Base-by-base conservation (phyloP, 2,113 vertebrate species). In the Callithrix jacchus region DNA sequence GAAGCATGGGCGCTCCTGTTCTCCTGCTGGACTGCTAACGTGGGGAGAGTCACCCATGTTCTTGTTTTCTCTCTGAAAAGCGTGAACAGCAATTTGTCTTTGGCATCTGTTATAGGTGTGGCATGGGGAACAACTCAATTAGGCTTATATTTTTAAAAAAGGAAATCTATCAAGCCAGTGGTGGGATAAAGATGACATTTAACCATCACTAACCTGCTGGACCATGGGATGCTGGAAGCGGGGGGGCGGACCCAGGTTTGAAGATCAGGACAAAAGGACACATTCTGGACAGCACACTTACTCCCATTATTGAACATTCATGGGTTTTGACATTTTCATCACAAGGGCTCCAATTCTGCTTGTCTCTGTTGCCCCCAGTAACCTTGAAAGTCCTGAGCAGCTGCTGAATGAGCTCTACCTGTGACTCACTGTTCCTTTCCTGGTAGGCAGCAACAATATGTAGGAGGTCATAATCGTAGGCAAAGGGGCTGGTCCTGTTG, bases 401-500 rank as follows among this genome's bases (percentile, higher is more conserved):
- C 0, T 8, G 32, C 40, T 47, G 16, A 35, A 42, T 5, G 54
- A n/a, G 30, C 10, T 23, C 18, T 68, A 25, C 20, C 13, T 32
- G 56, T 0, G 8, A 98, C 99, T 99, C 97, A 99, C 99, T 95
- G 47, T 99, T 99, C 98, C 99, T 99, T 13, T 99, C 98, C 98
- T 99, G 98, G 91, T 99, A 99, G 8, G 98, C 97, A 54, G 98
- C 98, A 45, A 99, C 95, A 37, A 99, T 99, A 94, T 97, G 98
- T 68, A 98, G 98, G 16, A 99, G 98, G 97, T 99, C 99, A 7
- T 99, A 99, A 45, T 99, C 97, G 32, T 93, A 97, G 0, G 99
- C 99, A 96, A 99, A 99, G 42, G 99, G 99, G 97, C 99, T 99
- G 84, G 98, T 99, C 71, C 98, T 98, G 17, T 99, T 99, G 81